These are phyloP conservation scores for Pteronura brasiliensis DNA, from an alignment of 2,113 vertebrate genomes.

Conservation along the genomic window DNA sequence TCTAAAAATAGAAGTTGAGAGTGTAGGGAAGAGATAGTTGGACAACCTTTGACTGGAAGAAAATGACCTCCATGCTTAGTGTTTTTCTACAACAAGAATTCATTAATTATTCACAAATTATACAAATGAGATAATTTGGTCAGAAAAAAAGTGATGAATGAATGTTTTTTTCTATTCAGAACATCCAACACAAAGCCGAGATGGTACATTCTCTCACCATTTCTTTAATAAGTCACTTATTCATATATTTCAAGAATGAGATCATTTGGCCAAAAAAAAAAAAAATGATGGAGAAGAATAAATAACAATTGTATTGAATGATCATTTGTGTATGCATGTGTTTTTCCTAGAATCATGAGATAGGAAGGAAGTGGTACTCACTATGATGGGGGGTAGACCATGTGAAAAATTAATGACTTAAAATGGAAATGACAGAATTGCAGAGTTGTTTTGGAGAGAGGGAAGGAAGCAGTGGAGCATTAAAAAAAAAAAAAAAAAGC, in stretches of 20 bases:
- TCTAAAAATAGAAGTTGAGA: neutral
- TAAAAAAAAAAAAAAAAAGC: neutral
- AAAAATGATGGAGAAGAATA: slow-evolving; percentile 29
- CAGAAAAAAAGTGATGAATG: slow-evolving; percentile 65
- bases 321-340: slow-evolving; percentile 21
- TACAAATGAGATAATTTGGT: slow-evolving; percentile 66
- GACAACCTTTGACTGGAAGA: slow-evolving; percentile 17
- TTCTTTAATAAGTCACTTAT: slow-evolving; percentile 58
- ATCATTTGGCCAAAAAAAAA: slow-evolving; percentile 56
- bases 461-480: slow-evolving; percentile 42
- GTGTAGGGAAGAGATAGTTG: neutral
- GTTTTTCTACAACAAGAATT: slow-evolving; percentile 37
- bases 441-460: slow-evolving; percentile 35
- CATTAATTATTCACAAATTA: slow-evolving; percentile 50
- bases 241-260: slow-evolving; percentile 69
- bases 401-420: slow-evolving; percentile 57
- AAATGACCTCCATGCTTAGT: slow-evolving; percentile 35
- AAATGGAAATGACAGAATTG: slow-evolving; percentile 50
- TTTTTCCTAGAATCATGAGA: slow-evolving; percentile 55
- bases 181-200: slow-evolving; percentile 52
- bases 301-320: slow-evolving; percentile 53
- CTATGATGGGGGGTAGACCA: neutral
- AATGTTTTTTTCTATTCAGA: slow-evolving; percentile 60
- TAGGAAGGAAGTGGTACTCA: slow-evolving; percentile 32
- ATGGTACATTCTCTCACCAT: slow-evolving; percentile 54